A percentile compares a stretch with the other conserved stretches of the same genome.
Conservation (phyloP, 2,888 invertebrate species). For the Melanchra persicariae region DNA sequence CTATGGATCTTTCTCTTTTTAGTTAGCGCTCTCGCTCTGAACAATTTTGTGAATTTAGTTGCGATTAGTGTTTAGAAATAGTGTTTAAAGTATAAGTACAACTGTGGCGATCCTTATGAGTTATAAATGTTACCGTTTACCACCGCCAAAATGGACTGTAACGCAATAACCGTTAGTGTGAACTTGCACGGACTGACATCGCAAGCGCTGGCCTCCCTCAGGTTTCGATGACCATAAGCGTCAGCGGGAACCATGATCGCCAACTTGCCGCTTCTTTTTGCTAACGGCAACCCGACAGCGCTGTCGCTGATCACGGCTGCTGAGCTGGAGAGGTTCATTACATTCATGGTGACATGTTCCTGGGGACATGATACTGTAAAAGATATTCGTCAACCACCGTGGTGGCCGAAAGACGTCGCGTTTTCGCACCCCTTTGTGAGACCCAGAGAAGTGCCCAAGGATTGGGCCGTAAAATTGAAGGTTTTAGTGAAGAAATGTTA, state of each 20-base stretch:
- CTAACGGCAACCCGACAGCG: slow-evolving; percentile 93
- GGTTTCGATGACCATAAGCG: slow-evolving; percentile 87
- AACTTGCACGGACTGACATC: slow-evolving; percentile 78
- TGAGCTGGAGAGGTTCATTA: slow-evolving; percentile 93
- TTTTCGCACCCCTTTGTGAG: slow-evolving; percentile 92
- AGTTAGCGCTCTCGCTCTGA: slow-evolving; percentile 79
- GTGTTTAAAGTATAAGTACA: slow-evolving; percentile 52
- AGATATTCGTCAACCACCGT: slow-evolving; percentile 91
- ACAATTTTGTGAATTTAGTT: slow-evolving; percentile 76
- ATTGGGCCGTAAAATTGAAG: slow-evolving; percentile 92
- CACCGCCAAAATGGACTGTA: slow-evolving; percentile 74
- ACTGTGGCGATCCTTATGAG: slow-evolving; percentile 70
- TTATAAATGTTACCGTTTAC: slow-evolving; percentile 69
- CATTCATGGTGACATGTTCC: slow-evolving; percentile 94
- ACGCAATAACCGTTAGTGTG: slow-evolving; percentile 81
- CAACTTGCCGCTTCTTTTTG: slow-evolving; percentile 93
- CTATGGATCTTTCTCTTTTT: slow-evolving; percentile 81
- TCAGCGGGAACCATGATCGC: slow-evolving; percentile 92
- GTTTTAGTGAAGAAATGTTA: slow-evolving; percentile 93
- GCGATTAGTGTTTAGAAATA: slow-evolving; percentile 66
- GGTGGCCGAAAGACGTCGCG: slow-evolving; percentile 93
- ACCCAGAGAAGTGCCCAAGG: slow-evolving; percentile 85
- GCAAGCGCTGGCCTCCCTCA: slow-evolving; percentile 83
- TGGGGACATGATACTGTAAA: slow-evolving; percentile 92
- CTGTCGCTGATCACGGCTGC: slow-evolving; percentile 91